Conservation (phyloP, 2,888 invertebrate species). For the Scaptomyza caliginosa region DNA sequence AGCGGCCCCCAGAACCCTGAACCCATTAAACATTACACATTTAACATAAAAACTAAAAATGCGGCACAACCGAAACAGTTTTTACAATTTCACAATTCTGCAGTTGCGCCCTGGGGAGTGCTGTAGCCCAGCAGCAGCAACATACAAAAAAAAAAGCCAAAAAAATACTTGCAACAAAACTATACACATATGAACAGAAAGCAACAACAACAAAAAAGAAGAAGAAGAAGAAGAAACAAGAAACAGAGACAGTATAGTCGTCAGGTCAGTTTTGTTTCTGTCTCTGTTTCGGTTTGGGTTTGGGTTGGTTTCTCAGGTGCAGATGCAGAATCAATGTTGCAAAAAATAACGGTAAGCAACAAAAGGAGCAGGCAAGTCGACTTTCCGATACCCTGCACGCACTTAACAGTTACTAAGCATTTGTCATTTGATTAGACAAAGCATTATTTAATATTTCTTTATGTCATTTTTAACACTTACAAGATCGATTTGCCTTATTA, state of each 20-base stretch:
- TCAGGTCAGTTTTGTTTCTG: slow-evolving; percentile 12
- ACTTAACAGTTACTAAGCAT: too few relatives aligned
- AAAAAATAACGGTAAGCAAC: neutral
- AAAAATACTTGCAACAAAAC: neutral
- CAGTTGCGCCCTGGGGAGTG: neutral
- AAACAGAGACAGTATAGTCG: slow-evolving; percentile 4
- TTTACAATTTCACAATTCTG: slow-evolving; percentile 12
- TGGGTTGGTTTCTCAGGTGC: slow-evolving; percentile 1
- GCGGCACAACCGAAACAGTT: slow-evolving; percentile 11
- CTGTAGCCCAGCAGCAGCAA: neutral
- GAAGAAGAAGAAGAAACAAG: too few relatives aligned
- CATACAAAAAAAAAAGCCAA: neutral
- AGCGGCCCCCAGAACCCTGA: neutral
- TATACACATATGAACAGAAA: neutral
- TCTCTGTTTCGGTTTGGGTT: neutral
- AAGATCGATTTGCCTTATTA: too few relatives aligned
- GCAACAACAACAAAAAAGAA: neutral
- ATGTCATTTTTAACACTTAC: too few relatives aligned
- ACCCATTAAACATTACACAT: slow-evolving; percentile 5
- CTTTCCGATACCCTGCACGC: neutral
- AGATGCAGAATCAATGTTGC: slow-evolving; percentile 7
- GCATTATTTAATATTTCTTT: too few relatives aligned
- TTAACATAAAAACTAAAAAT: slow-evolving; percentile 7
- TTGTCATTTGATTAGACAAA: too few relatives aligned
- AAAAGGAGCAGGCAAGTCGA: too few relatives aligned